A percentile compares a stretch with the other conserved stretches of the same genome.
Conservation (phyloP, 2,797 vertebrate species). For the Odontamblyopus lacepedii region DNA sequence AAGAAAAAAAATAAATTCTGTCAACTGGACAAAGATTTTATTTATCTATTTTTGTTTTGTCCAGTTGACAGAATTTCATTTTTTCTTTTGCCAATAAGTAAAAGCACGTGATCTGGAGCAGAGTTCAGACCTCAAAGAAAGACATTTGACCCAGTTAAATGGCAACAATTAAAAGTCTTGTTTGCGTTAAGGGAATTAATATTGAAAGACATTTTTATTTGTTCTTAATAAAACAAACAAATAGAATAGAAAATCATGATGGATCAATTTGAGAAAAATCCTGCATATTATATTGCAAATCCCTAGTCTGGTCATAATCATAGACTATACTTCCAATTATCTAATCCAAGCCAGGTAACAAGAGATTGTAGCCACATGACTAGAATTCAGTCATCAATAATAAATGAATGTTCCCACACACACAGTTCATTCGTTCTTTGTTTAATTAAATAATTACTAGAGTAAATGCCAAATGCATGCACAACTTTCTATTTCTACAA, state of each 20-base stretch:
- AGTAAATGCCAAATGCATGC: slow-evolving; percentile 27
- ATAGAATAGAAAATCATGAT: too few relatives aligned
- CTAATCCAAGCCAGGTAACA: neutral
- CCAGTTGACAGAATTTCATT: too few relatives aligned
- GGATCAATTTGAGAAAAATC: too few relatives aligned
- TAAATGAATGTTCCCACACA: neutral
- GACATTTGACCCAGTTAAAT: too few relatives aligned
- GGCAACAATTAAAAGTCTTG: neutral
- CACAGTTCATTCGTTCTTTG: neutral
- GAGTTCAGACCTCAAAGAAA: neutral
- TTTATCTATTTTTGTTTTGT: too few relatives aligned
- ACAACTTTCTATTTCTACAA: slow-evolving; percentile 48
- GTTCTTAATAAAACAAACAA: too few relatives aligned
- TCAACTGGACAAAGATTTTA: too few relatives aligned
- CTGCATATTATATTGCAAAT: neutral
- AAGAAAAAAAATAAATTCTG: too few relatives aligned
- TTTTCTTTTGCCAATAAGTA: too few relatives aligned
- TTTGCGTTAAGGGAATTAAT: too few relatives aligned
- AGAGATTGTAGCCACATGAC: neutral
- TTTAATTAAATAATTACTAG: slow-evolving; percentile 13
- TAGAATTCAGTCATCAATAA: neutral
- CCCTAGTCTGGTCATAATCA: neutral
- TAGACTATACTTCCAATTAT: neutral
- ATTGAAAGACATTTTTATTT: too few relatives aligned
- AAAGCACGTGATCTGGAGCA: neutral